Evolutionary conservation across 2,113 vertebrate genomes (phyloP), one percentile per base, ranked within the genome.

Genomic region (Phylloscopus trochiloides): DNA sequence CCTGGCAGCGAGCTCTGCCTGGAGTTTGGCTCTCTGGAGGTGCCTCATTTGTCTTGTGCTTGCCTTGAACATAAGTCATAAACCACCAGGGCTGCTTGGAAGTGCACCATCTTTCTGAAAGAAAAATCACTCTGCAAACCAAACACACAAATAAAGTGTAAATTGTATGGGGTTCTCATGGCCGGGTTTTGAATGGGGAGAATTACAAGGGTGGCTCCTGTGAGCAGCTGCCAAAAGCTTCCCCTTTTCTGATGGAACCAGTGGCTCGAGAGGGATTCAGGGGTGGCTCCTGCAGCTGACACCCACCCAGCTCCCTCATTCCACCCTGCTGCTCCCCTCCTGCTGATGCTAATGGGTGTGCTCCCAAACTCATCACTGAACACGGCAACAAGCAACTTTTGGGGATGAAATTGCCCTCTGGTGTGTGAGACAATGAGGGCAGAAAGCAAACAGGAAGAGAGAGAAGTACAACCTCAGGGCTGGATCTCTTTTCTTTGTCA

Each of bases 261-360:
- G 47, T 0, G 1, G 47, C 42, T 84, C 0, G 1, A 50, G 59
- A 31, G 3, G 14, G 79, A 55, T 28, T 6, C 2, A 1, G 11
- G 1, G 1, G 21, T 42, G 66, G 36, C 8, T 63, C 21, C 54
- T 54, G 87, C 70, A 52, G 77, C 25, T 75, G 43, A 26, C 34
- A 17, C 25, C n/a, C 20, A 10, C 43, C 36, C 61, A 31, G 21
- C 28, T 20, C 9, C 68, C 22, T 4, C 40, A 9, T 17, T 12
- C 2, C 6, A 21, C 8, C 51, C 76, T 31, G 50, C 55, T n/a
- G 17, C 48, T 63, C 4, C 20, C 25, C 45, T 31, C 26, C 26
- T 13, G 16, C 20, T 8, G 14, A 6, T 40, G 9, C 20, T 25
- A 11, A 29, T 3, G 72, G 28, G 43, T n/a, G 19, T 18, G 3